Conservation (phyloP, 37 sponge, comb jelly and placozoan species). For the Cladorhizidae sp. region DNA sequence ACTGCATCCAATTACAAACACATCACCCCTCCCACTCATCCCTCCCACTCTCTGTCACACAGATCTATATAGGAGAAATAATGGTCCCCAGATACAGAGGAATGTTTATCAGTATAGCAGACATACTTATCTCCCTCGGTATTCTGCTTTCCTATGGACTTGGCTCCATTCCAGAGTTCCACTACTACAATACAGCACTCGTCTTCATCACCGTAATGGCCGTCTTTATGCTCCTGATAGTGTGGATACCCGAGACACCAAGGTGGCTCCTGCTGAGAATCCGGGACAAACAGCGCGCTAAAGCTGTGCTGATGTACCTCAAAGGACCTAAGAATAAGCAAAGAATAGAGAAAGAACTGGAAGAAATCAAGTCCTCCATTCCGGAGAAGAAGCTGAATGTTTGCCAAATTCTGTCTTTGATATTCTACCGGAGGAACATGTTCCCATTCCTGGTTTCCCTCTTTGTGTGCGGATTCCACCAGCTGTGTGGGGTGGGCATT, state of each 20-base stretch:
- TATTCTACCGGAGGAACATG: not conserved
- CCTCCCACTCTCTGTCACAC: no score
- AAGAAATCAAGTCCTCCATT: not conserved
- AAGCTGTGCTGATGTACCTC: slow-evolving; percentile 31
- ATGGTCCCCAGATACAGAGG: slow-evolving; percentile 16
- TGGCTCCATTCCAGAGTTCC: slow-evolving; percentile 10
- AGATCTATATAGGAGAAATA: slow-evolving; percentile 43
- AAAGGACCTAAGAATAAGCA: slow-evolving; percentile 32
- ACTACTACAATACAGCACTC: slow-evolving; percentile 30
- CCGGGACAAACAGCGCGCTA: slow-evolving; percentile 11
- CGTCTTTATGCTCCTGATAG: not conserved
- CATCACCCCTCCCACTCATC: no score
- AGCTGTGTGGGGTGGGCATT: slow-evolving; percentile 56
- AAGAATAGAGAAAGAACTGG: slow-evolving; percentile 16
- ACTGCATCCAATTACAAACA: no score
- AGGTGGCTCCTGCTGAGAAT: slow-evolving; percentile 49
- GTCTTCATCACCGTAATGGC: slow-evolving; percentile 5
- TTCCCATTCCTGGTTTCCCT: slow-evolving; percentile 15
- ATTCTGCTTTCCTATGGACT: slow-evolving; percentile 9
- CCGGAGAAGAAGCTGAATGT: not conserved
- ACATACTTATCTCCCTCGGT: not conserved
- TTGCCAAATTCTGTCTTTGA: not conserved
- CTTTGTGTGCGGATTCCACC: slow-evolving; percentile 22
- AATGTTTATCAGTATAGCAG: not conserved
- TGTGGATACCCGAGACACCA: slow-evolving; percentile 63